A percentile compares a stretch with the other conserved stretches of the same genome.
Conservation (phyloP, 1,140 invertebrate species). For the Lepidostoma basale region DNA sequence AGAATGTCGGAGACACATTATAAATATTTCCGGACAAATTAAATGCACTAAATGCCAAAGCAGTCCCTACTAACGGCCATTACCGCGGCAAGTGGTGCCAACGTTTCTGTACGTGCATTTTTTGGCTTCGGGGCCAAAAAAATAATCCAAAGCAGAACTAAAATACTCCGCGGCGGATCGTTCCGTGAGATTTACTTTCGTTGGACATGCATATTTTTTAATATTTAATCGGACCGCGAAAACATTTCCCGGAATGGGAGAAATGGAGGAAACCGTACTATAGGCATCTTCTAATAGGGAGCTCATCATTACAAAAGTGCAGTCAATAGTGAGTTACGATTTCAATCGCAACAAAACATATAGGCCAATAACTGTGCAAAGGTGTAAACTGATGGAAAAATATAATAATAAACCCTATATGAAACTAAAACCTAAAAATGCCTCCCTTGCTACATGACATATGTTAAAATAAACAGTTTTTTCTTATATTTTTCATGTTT, state of each 20-base stretch:
- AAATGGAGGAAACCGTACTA: slow-evolving; percentile 8
- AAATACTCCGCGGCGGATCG: slow-evolving; percentile 29
- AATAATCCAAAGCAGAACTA: slow-evolving; percentile 18
- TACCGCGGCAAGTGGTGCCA: slow-evolving; percentile 29
- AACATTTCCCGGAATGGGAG: slow-evolving; percentile 29
- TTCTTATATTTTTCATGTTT: too few species aligned
- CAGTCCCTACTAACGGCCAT: slow-evolving; percentile 11
- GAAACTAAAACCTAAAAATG: too few species aligned
- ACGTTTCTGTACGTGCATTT: slow-evolving; percentile 28
- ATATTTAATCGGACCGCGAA: slow-evolving; percentile 17
- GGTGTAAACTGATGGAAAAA: too few species aligned
- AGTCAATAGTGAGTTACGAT: too few species aligned
- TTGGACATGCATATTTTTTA: slow-evolving; percentile 20
- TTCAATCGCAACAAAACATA: too few species aligned
- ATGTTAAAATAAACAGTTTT: too few species aligned
- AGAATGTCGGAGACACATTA: slow-evolving; percentile 12
- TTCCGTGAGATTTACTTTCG: slow-evolving; percentile 33
- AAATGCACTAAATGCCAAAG: slow-evolving; percentile 25
- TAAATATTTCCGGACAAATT: slow-evolving; percentile 29
- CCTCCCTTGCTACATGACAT: too few species aligned
- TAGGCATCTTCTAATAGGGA: too few species aligned
- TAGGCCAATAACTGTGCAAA: too few species aligned
- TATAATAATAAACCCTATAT: too few species aligned
- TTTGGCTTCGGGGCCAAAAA: slow-evolving; percentile 19
- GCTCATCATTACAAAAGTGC: too few species aligned